Evolutionary conservation across 2,797 vertebrate genomes (phyloP), one percentile per base, ranked within the genome.

Genomic region (Dryobates pubescens): DNA sequence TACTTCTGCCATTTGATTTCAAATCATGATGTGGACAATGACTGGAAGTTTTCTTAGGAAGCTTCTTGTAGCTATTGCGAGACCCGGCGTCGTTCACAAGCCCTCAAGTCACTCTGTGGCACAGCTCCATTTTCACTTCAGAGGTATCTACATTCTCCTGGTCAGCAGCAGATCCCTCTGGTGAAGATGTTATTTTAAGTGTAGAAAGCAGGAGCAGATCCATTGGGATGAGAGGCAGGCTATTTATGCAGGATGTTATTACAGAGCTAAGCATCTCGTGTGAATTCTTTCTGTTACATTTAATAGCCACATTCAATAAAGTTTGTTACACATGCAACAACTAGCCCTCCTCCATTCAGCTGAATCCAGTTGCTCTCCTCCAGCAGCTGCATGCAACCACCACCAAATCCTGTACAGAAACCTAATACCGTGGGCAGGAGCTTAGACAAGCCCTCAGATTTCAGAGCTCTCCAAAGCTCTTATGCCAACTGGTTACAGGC

Each of bases 301-400:
- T 89, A 86, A 81, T 32, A 92, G 17, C 45, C 43, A 8, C 83
- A 8, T 41, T 84, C 92, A 80, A 79, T 69, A 26, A 78, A 54
- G 53, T 82, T 70, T 63, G 90, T 76, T 17, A 7, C 53, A 59
- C 7, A 4, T 5, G 45, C 57, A 85, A 45, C 0, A 0, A 17
- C 34, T 38, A 85, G 77, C 74, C 69, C 88, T 85, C 71, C 88
- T 86, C 63, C 9, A 43, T 76, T 77, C 49, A 79, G 87, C 24
- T 53, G 51, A 84, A 85, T 67, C 38, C 93, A 73, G 67, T 92
- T 89, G 61, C 64, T 96, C 88, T 93, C 58, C 62, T 83, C 80
- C 10, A 19, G 82, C 82, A 92, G 85, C 92, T 94, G 92, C 8
- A 3, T 22, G 81, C 91, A 89, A 15, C 1, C 62, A 94, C 32